Conservation (phyloP, 2,113 vertebrate species). For the Dendrocopos noguchii region DNA sequence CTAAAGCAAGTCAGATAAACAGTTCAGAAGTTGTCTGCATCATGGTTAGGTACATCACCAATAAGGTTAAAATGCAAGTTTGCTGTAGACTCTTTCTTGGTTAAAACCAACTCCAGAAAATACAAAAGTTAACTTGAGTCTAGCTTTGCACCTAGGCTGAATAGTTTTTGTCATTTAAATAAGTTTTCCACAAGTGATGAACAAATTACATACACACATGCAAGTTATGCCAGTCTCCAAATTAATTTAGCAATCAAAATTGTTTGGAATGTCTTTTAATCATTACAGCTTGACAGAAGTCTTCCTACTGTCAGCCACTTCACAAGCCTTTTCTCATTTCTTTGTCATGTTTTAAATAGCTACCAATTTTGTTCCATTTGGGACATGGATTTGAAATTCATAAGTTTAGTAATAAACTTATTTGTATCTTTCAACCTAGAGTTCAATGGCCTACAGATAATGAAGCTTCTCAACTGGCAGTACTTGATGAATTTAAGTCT, state of each 20-base stretch:
- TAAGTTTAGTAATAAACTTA: not conserved
- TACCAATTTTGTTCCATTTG: not conserved
- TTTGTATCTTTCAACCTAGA: not conserved
- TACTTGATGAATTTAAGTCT: not conserved
- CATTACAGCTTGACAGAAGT: not conserved
- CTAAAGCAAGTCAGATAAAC: not conserved
- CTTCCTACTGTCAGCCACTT: not conserved
- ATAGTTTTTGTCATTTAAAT: not conserved
- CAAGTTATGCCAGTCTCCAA: not conserved
- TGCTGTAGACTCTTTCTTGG: not conserved
- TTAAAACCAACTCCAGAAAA: not conserved
- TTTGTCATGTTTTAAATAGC: not conserved
- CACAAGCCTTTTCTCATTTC: not conserved
- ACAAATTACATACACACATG: not conserved
- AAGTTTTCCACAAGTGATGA: not conserved
- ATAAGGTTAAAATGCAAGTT: not conserved
- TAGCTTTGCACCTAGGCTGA: not conserved
- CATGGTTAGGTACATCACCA: rapidly evolving
- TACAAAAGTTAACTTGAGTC: not conserved
- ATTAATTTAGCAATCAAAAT: not conserved
- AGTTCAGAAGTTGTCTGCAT: not conserved
- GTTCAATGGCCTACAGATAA: not conserved
- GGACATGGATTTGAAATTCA: not conserved
- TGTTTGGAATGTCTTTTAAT: not conserved
- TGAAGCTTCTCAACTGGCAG: not conserved